These are phyloP conservation scores for Dinocampus coccinellae DNA, from an alignment of 2,888 invertebrate species.

Conservation along the genomic window DNA sequence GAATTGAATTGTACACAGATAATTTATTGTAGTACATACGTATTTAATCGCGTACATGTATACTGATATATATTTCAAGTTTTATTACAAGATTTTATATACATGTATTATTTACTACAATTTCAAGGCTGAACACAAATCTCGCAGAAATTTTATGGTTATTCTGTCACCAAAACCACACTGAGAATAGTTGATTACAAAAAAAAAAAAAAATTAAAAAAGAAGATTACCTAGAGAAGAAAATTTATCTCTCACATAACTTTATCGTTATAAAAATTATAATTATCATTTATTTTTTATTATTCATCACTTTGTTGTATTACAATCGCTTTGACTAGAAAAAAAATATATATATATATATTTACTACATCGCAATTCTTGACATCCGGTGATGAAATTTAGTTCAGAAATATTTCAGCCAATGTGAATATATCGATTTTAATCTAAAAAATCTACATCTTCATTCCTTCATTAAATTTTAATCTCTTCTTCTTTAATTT, in stretches of 20 bases:
- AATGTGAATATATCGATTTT: not conserved
- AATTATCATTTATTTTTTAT: slow-evolving; percentile 34
- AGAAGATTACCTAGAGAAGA: no score
- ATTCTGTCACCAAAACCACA: not conserved
- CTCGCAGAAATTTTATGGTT: not conserved
- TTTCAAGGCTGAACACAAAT: slow-evolving; percentile 3
- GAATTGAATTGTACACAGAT: not conserved
- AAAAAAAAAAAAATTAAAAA: no score
- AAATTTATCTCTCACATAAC: no score
- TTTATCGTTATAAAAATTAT: no score
- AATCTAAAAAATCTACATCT: slow-evolving; percentile 11
- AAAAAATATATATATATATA: slow-evolving; percentile 56
- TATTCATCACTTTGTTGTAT: no score
- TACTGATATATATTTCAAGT: not conserved
- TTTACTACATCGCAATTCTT: not conserved
- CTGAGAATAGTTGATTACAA: no score
- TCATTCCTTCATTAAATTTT: not conserved
- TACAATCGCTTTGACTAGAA: no score
- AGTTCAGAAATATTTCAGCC: not conserved
- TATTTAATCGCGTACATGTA: not conserved
- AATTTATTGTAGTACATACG: slow-evolving; percentile 6
- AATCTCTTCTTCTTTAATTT: not conserved
- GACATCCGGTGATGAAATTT: slow-evolving; percentile 27
- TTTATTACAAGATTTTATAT: not conserved
- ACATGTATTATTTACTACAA: not conserved